Evolutionary conservation across 2,113 vertebrate species (phyloP), one percentile per base, ranked within the genome.

Genomic region (Sphaerodactylus townsendi): DNA sequence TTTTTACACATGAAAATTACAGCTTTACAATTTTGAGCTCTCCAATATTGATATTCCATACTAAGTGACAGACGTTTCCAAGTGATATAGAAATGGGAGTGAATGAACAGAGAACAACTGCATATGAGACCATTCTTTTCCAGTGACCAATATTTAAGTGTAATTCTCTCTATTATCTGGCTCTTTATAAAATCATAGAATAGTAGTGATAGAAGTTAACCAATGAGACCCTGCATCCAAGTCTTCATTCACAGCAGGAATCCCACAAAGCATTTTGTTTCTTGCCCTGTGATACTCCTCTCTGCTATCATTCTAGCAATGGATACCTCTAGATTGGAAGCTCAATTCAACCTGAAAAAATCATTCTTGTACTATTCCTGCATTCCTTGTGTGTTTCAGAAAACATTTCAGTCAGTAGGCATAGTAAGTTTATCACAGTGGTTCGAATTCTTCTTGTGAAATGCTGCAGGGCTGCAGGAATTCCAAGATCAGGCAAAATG

Each of bases 351-450:
- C 13, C 59, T 62, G 25, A 62, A 59, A 21, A 59, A 62, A 62
- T 25, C 9, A 28, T 62, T 62, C 59, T 28, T 62, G 5, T 62
- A 2, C 59, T 62, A 10, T 19, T 62, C 5, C 25, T 62, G 25
- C 25, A 62, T 62, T 28, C 53, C 53, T 56, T 56, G 25, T 62
- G 59, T 62, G 23, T 62, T 62, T 62, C 13, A 14, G 25, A 62
- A 62, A 62, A 62, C 10, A 10, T 21, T 81, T 85, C 76, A 68
- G 84, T 68, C 6, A 2, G 0, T 17, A 65, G 53, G 6, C 2
- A 9, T 23, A 8, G 71, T n/a, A 46, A 59, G 66, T 0, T 0
- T 78, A 66, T 71, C 0, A 0, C 3, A 2, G 25, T 21, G 4
- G 25, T 33, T 6, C 13, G 4, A 66, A 86, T 21, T 46, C 41